Percentiles rank a stretch among this genome's conserved stretches.
These are phyloP conservation scores for Dryoscopus gambensis DNA, from an alignment of 2,113 vertebrate genomes.

Conservation along the genomic window DNA sequence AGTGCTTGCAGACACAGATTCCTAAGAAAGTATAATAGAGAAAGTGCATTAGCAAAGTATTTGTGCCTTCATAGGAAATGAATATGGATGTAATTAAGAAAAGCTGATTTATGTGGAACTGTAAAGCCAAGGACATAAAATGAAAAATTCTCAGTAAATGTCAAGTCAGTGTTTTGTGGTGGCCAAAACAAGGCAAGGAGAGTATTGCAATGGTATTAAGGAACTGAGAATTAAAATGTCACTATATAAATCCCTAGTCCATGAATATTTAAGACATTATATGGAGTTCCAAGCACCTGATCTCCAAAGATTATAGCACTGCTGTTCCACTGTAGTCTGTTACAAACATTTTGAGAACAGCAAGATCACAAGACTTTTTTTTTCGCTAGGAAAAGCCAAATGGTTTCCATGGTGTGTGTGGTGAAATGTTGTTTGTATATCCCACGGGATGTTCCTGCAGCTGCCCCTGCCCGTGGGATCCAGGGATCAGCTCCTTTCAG, in stretches of 20 bases:
- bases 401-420: neutral
- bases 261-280: neutral
- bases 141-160: conserved; percentile 27
- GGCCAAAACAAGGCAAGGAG: neutral
- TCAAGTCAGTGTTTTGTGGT: conserved; percentile 10
- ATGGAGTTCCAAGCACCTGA: neutral
- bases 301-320: neutral
- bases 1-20: conserved; percentile 32
- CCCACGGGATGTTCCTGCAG: neutral
- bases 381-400: neutral
- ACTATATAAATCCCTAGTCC: neutral
- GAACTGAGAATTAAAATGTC: neutral
- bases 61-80: conserved; percentile 44
- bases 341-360: neutral
- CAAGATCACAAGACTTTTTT: neutral
- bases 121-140: conserved; percentile 39
- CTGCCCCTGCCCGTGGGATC: neutral
- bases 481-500: neutral
- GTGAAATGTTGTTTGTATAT: neutral
- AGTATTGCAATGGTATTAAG: neutral
- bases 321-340: neutral
- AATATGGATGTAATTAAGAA: conserved; percentile 56
- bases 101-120: conserved; percentile 41
- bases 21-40: neutral
- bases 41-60: conserved; percentile 34